Percentiles rank a stretch among this genome's conserved stretches.
phyloP scores from a whole-genome alignment of 2,797 vertebrate species.

The Enteromius trimaculatus region DNA sequence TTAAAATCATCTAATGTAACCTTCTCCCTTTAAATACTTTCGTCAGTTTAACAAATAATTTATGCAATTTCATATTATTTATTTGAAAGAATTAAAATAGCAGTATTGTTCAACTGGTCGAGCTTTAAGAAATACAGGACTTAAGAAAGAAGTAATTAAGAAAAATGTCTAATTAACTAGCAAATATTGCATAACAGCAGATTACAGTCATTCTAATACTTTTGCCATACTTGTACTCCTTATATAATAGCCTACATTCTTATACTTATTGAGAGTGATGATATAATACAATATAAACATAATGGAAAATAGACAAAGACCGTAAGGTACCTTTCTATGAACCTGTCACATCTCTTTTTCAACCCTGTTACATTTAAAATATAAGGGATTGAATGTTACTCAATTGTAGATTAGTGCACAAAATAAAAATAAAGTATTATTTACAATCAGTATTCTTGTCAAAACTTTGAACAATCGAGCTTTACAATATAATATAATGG shows the following conservation, averaged over 20 bases:
- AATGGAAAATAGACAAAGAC: background rate
- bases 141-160: background rate
- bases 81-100: background rate
- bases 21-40: background rate
- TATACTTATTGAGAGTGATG: background rate
- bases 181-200: background rate
- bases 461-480: background rate
- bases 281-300: background rate
- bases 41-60: background rate
- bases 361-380: background rate
- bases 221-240: background rate
- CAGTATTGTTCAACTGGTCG: background rate
- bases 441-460: background rate
- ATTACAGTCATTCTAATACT: background rate
- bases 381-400: background rate
- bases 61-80: background rate
- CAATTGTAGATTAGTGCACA: background rate
- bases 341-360: no score
- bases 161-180: background rate
- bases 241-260: no score
- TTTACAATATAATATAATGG: no score
- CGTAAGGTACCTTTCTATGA: background rate
- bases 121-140: background rate
- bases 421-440: background rate
- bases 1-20: background rate